A percentile compares a stretch with the other conserved stretches of the same genome.
Evolutionary conservation across 2,113 vertebrate genomes (phyloP).

Genomic region (Chaetura pelagica): DNA sequence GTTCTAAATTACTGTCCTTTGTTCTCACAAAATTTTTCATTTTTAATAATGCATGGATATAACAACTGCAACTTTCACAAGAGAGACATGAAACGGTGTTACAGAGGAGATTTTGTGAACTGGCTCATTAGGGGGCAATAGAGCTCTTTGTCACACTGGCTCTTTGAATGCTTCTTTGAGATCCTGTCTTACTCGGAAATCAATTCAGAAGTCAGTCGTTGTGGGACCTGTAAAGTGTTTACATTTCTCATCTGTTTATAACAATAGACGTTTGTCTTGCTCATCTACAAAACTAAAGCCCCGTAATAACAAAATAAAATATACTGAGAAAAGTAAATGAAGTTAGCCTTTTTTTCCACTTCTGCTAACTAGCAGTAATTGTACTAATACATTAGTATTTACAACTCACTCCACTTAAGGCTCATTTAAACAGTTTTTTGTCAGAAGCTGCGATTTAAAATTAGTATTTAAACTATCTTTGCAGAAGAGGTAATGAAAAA

Average conservation of each 20-base stretch:
- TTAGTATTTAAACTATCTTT: conserved; percentile 30
- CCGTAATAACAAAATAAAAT: conserved; percentile 43
- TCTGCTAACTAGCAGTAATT: conserved; percentile 23
- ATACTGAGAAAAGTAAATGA: conserved; percentile 56
- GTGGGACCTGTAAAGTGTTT: conserved; percentile 72
- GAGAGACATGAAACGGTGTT: neutral
- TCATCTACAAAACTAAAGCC: conserved; percentile 53
- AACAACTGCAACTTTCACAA: neutral
- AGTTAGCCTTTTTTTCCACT: conserved; percentile 18
- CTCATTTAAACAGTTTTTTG: conserved; percentile 2
- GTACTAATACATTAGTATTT: conserved; percentile 8
- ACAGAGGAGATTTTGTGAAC: neutral
- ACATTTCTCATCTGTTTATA: conserved; percentile 70
- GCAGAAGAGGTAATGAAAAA: neutral
- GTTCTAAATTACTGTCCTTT: neutral
- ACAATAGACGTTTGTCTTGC: conserved; percentile 62
- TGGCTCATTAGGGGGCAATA: conserved; percentile 78
- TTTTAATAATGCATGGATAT: neutral
- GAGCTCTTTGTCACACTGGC: conserved; percentile 45
- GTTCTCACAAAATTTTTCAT: neutral
- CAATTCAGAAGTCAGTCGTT: conserved; percentile 63
- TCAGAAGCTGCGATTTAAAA: conserved; percentile 23
- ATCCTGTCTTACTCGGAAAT: neutral
- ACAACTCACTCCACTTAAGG: conserved; percentile 16
- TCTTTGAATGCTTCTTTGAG: conserved; percentile 23